Base-by-base conservation (phyloP, 2,113 vertebrate genomes). In the Collichthys lucidus region DNA sequence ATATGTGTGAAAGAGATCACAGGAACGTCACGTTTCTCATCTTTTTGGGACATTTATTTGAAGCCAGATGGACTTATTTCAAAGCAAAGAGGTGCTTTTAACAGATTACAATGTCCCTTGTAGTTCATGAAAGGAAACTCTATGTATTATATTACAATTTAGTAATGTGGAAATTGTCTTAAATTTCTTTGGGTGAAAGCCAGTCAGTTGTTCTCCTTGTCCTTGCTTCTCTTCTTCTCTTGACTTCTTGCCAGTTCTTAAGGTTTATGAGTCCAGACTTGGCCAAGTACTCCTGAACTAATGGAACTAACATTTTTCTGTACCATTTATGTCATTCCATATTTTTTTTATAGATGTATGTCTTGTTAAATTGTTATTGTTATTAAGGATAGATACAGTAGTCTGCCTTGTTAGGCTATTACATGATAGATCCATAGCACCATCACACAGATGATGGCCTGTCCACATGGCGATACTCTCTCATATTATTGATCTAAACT, bases 401-500 rank as follows among this genome's bases (percentile, higher is more conserved):
- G n/a, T 60, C 31, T 62, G 46, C 20, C 15, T 71, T 59, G 31
- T 79, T 31, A 35, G 6, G 7, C 35, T 40, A 80, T 65, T 57
- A 44, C 15, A 77, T 65, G 42, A 70, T 49, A 61, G 52, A 42
- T 22, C 69, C 26, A 40, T 40, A 40, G 11, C 35, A 40, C 24
- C 60, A 68, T 74, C 50, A 66, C 57, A 56, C 5, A 40, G 12
- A 69, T 74, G 67, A 68, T 67, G 74, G 44, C 26, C 20, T 69
- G 40, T 79, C 16, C 59, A 63, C 46, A 62, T 52, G 40, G 31
- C 20, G 3, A 55, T 64, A 16, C 11, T 57, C 20, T 52, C 68
- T 60, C 62, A 53, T 19, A 57, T 65, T 73, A 87, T 83, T 85
- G 69, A 80, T 85, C 68, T 60, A 22, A 73, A 72, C 31, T 59